Conservation (phyloP, 1,140 invertebrate species). For the Probaryconus sp. region DNA sequence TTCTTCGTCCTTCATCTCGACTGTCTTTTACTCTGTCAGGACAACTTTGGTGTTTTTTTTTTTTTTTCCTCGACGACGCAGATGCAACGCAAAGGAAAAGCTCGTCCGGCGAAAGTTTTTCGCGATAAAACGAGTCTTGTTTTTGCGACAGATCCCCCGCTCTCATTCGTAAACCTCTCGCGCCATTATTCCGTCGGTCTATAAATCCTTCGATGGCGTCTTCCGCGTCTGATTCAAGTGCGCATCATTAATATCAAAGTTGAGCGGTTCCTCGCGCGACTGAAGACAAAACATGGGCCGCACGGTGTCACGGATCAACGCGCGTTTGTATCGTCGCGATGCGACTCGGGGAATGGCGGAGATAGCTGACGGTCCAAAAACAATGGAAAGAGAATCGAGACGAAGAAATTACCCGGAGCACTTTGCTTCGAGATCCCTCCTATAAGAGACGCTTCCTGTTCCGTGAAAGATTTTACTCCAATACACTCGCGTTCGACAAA, state of each 20-base stretch:
- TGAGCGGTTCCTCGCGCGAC: conserved; percentile 41
- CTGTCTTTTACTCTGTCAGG: no score
- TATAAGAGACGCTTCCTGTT: conserved; percentile 17
- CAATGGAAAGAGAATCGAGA: conserved; percentile 19
- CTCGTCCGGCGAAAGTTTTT: conserved; percentile 58
- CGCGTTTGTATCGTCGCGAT: conserved; percentile 28
- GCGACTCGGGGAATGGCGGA: conserved; percentile 1
- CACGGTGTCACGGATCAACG: conserved; percentile 37
- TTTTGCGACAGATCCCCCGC: conserved; percentile 48
- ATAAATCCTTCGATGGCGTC: conserved; percentile 60
- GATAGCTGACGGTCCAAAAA: conserved; percentile 13
- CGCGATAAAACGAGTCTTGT: conserved; percentile 63
- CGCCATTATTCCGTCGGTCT: conserved; percentile 36
- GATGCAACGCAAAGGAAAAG: conserved; percentile 53
- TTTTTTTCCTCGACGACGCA: conserved; percentile 45
- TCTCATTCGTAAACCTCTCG: conserved; percentile 35
- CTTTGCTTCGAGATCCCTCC: conserved; percentile 5
- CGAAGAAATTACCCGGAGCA: conserved; percentile 2
- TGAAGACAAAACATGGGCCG: conserved; percentile 38
- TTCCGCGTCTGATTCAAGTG: conserved; percentile 52
- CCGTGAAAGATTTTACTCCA: conserved; percentile 19
- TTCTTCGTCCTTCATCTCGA: no score
- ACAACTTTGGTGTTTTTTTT: no score
- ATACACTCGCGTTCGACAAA: conserved; percentile 36
- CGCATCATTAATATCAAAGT: conserved; percentile 67